Evolutionary conservation across 2,797 vertebrate species (phyloP), one percentile per base, ranked within the genome.

Genomic region (Myotis pilosus): DNA sequence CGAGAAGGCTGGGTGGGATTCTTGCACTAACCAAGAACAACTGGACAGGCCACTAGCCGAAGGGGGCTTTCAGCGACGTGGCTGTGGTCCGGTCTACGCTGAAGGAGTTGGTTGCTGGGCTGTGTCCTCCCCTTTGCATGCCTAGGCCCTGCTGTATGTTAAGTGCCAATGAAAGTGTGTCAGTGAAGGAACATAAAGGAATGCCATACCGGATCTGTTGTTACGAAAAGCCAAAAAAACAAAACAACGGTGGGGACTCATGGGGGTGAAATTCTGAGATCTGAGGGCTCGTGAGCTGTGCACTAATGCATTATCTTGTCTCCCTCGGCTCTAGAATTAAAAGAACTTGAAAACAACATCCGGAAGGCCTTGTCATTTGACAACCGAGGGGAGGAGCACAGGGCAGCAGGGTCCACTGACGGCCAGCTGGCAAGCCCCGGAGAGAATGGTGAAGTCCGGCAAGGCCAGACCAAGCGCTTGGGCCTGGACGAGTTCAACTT

Each of bases 291-390:
- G 0, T 7, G 36, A 69, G 92, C 47, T 72, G 3, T 23, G 7
- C 36, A 47, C 60, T 97, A 89, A 98, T 89, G 22, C 0, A 0
- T 15, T 60, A 0, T 66, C 41, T 85, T 96, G 47, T 96, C 87
- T 6, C n/a, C 23, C 44, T 85, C 98, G 97, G 80, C 87, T 91
- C 97, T 98, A 99, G 99, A 99, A 97, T 98, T 98, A 87, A 99
- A 99, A 97, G 99, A 99, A 97, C 98, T 99, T 98, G 99, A 99
- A 98, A 99, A 99, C 98, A 99, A 99, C 96, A 99, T 99, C 97
- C 98, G 99, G 88, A 99, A 99, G 97, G 99, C 99, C 0, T 98
- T 99, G 97, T 99, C 99, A 0, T 99, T 99, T 60, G 99, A 99
- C 97, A 99, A 99, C 96, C 98, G 99, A 0, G 99, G 99, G n/a